These are phyloP conservation scores for Tangara arthus DNA, from an alignment of 2,797 vertebrate genomes.

Conservation along the genomic window DNA sequence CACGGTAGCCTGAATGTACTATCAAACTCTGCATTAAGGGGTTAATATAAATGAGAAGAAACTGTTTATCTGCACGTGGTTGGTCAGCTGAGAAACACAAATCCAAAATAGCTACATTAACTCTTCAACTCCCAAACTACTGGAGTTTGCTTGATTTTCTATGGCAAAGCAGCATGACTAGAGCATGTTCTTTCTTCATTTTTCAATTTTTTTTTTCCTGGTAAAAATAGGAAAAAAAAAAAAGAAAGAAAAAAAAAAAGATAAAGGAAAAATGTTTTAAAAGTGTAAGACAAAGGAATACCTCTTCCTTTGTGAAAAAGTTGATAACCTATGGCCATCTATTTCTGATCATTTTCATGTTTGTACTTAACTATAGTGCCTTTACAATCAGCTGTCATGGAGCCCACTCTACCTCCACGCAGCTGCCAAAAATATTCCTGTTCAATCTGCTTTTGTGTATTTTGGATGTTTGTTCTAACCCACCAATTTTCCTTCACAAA, in stretches of 20 bases:
- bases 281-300: neutral
- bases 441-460: neutral
- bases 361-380: neutral
- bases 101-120: neutral
- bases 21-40: neutral
- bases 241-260: accelerated
- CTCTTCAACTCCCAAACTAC: neutral
- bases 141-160: neutral
- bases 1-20: neutral
- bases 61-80: neutral
- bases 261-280: neutral
- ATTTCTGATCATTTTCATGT: neutral
- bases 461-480: neutral
- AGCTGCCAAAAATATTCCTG: neutral
- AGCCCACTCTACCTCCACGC: neutral
- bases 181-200: neutral
- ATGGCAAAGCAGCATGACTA: neutral
- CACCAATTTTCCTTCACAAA: neutral
- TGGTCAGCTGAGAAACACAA: neutral
- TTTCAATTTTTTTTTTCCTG: neutral
- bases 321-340: neutral
- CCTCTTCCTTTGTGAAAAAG: neutral
- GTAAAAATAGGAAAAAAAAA: neutral
- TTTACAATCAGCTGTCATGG: neutral
- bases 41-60: neutral